Conservation (phyloP, 2,888 invertebrate genomes). For the Synanthedon vespiformis region DNA sequence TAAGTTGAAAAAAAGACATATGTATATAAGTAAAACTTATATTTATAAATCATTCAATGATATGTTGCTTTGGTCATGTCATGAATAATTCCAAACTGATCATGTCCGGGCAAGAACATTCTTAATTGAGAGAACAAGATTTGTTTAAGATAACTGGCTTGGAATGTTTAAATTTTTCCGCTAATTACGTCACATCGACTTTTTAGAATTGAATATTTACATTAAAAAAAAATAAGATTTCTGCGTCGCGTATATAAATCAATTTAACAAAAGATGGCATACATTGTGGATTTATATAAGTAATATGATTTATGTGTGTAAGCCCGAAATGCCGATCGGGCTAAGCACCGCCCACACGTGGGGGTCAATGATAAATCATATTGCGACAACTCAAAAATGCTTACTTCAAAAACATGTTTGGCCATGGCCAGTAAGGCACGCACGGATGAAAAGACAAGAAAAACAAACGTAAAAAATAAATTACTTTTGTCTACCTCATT, state of each 20-base stretch:
- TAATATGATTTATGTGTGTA: constrained; percentile 51
- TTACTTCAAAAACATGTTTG: constrained; percentile 67
- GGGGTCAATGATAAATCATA: constrained; percentile 59
- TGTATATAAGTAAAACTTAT: constrained; percentile 12
- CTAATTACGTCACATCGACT: constrained; percentile 22
- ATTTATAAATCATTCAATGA: constrained; percentile 35
- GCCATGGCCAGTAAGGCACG: constrained; percentile 60
- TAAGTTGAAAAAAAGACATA: constrained; percentile 14
- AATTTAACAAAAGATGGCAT: constrained; percentile 39
- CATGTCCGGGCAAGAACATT: constrained; percentile 46
- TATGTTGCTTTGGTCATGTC: constrained; percentile 35
- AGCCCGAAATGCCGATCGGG: constrained; percentile 63
- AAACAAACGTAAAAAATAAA: constrained; percentile 70
- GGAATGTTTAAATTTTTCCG: constrained; percentile 50
- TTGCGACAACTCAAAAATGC: constrained; percentile 69
- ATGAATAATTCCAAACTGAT: constrained; percentile 53
- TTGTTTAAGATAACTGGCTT: constrained; percentile 34
- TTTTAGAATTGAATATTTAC: constrained; percentile 16
- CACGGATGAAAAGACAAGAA: constrained; percentile 64
- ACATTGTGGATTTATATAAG: constrained; percentile 39
- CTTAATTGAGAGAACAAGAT: constrained; percentile 61
- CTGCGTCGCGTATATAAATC: constrained; percentile 32
- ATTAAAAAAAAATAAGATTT: constrained; percentile 18
- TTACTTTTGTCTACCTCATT: constrained; percentile 69
- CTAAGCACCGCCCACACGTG: constrained; percentile 65